Evolutionary conservation across 2,888 invertebrate genomes (phyloP), one percentile per base, ranked within the genome.

Genomic region (Drosophila basisetae): DNA sequence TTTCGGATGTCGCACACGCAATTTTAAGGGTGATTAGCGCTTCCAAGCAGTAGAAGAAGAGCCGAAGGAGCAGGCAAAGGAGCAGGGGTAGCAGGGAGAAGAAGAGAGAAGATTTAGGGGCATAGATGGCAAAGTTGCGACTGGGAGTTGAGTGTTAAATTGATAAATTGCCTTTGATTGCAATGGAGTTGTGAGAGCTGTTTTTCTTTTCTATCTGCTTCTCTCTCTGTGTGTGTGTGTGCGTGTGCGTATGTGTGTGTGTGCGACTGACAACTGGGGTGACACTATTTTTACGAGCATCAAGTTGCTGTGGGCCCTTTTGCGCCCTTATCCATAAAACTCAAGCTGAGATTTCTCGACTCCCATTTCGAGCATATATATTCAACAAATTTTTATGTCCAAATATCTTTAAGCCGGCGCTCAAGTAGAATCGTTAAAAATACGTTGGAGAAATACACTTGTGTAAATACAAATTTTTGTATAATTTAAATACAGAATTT

Each of bases 21-120:
- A 85, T 90, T 90, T 90, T 73, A 85, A 74, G 85, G 89, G 89
- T 90, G 85, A 85, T 90, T 85, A 85, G 85, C 81, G 85, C 64
- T 83, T 53, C 62, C 67, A 68, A 72, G 68, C 64, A 61, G 78
- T 18, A 25, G 28, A 55, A n/a, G 28, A 25, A n/a, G 35, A 73
- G 70, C 13, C 70, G 59, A 80, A 69, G 72, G 66, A 67, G 18
- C 41, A 54, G 13, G 28, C 18, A 28, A 28, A 18, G 28, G 37
- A 47, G 39, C 33, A 49, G 52, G 55, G 35, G 41, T 11, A 4
- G 30, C 28, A 41, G 58, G 3, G 7, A 30, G 18, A 28, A 41
- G n/a, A n/a, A 22, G 43, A 37, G 25, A 31, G 10, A 25, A 33
- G n/a, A 43, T 9, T 60, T 31, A 41, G 53, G 39, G 43, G 58